These are phyloP conservation scores for Urocynchramus pylzowi DNA, from an alignment of 2,113 vertebrate genomes.

Conservation along the genomic window DNA sequence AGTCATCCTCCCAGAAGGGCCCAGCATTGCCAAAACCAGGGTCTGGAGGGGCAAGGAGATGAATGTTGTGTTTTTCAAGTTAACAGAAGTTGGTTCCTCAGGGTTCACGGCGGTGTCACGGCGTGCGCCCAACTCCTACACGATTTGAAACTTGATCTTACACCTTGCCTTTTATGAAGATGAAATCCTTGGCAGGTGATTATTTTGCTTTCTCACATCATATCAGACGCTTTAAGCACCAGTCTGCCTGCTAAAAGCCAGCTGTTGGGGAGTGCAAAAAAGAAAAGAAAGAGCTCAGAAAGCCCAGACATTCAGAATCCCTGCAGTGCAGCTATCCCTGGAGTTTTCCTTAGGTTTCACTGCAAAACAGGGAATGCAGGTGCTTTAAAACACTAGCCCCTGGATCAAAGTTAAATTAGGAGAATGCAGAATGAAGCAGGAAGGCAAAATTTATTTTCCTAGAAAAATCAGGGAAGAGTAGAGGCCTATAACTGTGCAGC, in stretches of 20 bases:
- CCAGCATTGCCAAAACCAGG: not conserved
- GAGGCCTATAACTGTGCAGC: not conserved
- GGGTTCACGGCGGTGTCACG: conserved; percentile 61
- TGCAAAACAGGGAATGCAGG: not conserved
- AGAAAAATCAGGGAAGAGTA: not conserved
- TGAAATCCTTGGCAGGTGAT: conserved; percentile 72
- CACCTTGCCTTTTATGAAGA: conserved; percentile 66
- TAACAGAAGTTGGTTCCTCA: conserved; percentile 50
- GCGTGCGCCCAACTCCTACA: not conserved
- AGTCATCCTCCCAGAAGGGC: not conserved
- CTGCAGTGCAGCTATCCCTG: rapidly evolving
- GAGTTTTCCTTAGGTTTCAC: not conserved
- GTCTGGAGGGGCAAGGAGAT: conserved; percentile 10
- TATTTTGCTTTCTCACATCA: conserved; percentile 71
- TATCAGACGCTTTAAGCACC: conserved; percentile 47
- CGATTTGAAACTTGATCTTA: conserved; percentile 64
- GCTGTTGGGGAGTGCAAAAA: conserved; percentile 27
- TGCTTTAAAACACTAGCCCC: not conserved
- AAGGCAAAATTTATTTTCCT: not conserved
- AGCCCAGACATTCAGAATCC: not conserved
- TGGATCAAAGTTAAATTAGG: not conserved
- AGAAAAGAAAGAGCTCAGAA: not conserved
- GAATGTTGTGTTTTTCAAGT: conserved; percentile 51
- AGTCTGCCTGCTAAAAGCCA: conserved; percentile 54
- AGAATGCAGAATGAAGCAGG: not conserved